These are phyloP conservation scores for Peromyscus californicus DNA, from an alignment of 2,113 vertebrate species.

Conservation along the genomic window DNA sequence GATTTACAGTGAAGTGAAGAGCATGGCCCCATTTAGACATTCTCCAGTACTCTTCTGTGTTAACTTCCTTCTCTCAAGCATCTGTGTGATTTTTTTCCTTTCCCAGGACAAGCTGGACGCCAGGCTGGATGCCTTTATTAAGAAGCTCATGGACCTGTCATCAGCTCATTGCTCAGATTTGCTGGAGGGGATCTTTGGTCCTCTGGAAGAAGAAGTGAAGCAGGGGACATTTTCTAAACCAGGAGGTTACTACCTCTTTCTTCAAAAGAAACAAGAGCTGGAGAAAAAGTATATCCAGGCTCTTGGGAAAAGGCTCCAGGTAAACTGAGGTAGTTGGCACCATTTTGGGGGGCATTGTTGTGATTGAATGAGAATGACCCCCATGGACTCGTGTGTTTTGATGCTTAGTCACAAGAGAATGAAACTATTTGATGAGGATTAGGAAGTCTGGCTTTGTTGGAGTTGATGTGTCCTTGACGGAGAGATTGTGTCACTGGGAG, in stretches of 20 bases:
- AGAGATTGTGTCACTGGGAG: not conserved
- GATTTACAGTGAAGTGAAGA: not conserved
- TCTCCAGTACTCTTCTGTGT: not conserved
- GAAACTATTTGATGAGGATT: not conserved
- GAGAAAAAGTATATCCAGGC: conserved; percentile 44
- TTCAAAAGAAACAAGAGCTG: conserved; percentile 31
- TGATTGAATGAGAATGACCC: not conserved
- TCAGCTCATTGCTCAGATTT: conserved; percentile 24
- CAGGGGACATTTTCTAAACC: conserved; percentile 57
- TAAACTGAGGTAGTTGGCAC: not conserved
- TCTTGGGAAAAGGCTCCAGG: conserved; percentile 78
- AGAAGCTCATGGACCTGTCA: conserved; percentile 63
- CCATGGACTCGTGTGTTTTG: not conserved
- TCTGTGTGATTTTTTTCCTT: not conserved
- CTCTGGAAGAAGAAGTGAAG: conserved; percentile 60
- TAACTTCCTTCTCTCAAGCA: not conserved
- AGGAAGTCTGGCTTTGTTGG: not conserved
- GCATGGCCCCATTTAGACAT: not conserved
- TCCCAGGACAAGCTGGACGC: conserved; percentile 45
- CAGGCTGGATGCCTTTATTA: conserved; percentile 52
- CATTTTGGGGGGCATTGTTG: not conserved
- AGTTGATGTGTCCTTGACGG: not conserved
- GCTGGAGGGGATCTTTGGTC: conserved; percentile 67
- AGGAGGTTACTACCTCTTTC: conserved; percentile 48
- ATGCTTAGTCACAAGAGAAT: too few species aligned